phyloP scores from a whole-genome alignment of 2,888 invertebrate genomes.

The Noctua janthe region DNA sequence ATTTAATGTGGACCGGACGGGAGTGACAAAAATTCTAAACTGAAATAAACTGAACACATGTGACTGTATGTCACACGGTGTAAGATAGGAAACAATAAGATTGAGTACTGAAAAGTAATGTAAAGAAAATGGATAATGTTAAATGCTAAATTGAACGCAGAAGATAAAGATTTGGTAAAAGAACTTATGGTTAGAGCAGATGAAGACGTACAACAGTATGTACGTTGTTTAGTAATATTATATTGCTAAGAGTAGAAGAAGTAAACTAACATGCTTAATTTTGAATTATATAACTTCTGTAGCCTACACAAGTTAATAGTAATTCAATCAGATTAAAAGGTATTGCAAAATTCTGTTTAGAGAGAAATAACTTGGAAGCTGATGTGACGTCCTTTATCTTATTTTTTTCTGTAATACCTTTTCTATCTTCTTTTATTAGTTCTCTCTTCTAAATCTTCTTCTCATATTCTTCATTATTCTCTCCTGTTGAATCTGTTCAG shows the following conservation, averaged over 20 bases:
- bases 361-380: background rate
- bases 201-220: background rate
- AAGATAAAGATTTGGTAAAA: background rate
- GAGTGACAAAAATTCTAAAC: constrained; percentile 88
- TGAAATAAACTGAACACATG: constrained; percentile 90
- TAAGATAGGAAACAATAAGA: constrained; percentile 58
- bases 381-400: background rate
- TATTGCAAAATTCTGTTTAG: background rate
- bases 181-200: background rate
- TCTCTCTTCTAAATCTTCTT: background rate
- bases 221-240: background rate
- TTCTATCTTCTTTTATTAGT: background rate
- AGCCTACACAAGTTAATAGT: background rate
- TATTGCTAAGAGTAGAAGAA: background rate
- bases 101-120: constrained; percentile 14
- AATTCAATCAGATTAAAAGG: background rate
- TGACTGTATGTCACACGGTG: constrained; percentile 80
- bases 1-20: constrained; percentile 90
- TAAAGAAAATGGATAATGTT: constrained; percentile 16
- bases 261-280: background rate
- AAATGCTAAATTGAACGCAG: background rate
- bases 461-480: background rate
- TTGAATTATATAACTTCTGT: background rate
- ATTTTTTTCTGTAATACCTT: background rate
- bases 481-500: background rate